Base-by-base conservation (phyloP, 64 coral and sea anemone species). In the Montipora foliosa region DNA sequence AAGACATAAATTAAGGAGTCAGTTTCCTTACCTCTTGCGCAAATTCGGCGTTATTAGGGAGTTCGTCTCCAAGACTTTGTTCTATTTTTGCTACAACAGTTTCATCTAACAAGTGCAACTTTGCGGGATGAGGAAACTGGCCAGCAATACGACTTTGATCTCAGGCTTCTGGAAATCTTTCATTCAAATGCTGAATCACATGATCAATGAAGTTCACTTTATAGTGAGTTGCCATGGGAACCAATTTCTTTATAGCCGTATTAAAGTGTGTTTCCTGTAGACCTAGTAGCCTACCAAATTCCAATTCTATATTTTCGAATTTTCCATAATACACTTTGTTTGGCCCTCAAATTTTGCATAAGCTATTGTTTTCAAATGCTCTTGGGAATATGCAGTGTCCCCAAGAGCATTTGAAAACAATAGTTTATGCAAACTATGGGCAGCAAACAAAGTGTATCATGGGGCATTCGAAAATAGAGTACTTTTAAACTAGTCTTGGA, bases 151-250 rank as follows among this genome's bases (percentile, higher is more conserved):
- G 67, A 62, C 83, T 78, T 52, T 70, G 52, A 93, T 82, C 85
- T 67, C 24, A 0, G 24, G 24, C 91, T 44, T 87, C 81, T 66
- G 91, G 91, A 80, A 94, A 94, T 71, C 77, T 69, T 29, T 90
- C 79, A 61, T 94, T 88, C 73, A 78, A 67, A 74, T 84, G 87
- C 87, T 82, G 78, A 6, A 90, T 90, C 47, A 94, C 79, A 64
- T 84, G 80, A 75, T 94, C 72, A 79, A 94, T 57, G 68, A 89
- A 94, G 81, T 90, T 94, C 82, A 95, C 77, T 52, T 79, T 79
- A 51, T 49, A 79, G 47, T 25, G 0, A 25, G 24, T 25, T 25
- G 24, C 24, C 24, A 25, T 25, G 24, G 24, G 24, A 25, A 25
- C 24, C 24, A 25, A 25, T 25, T 25, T 25, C 24, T 25, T 25